Conservation (phyloP, 1,140 invertebrate species). For the Eufriesea mexicana region DNA sequence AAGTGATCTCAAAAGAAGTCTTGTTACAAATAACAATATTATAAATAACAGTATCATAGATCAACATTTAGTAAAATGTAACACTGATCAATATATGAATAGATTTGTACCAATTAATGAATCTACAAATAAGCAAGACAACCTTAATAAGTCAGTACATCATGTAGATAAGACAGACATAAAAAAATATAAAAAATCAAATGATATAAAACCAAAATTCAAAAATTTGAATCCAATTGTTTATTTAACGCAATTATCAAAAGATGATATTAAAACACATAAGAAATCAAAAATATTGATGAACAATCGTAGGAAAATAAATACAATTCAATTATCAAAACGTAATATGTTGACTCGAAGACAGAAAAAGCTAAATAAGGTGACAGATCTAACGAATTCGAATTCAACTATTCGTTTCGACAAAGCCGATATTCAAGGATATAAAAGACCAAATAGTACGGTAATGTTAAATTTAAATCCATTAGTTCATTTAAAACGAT, state of each 20-base stretch:
- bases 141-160: not conserved
- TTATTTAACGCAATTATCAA: not conserved
- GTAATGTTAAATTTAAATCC: not conserved
- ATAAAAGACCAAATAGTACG: not conserved
- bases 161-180: not conserved
- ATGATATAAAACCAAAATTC: not conserved
- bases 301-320: not conserved
- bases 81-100: not conserved
- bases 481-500: constrained; percentile 7
- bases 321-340: not conserved
- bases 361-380: too few relatives aligned
- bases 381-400: too few relatives aligned
- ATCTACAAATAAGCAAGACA: not conserved
- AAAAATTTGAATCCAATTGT: not conserved
- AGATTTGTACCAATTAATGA: not conserved
- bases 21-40: not conserved
- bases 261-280: not conserved
- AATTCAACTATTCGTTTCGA: too few relatives aligned
- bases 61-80: not conserved
- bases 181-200: not conserved
- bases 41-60: not conserved
- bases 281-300: not conserved
- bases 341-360: too few relatives aligned
- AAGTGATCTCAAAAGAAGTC: too few relatives aligned
- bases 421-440: not conserved